Evolutionary conservation across 2,113 vertebrate genomes (phyloP).

Genomic region (Dipodomys ordii): DNA sequence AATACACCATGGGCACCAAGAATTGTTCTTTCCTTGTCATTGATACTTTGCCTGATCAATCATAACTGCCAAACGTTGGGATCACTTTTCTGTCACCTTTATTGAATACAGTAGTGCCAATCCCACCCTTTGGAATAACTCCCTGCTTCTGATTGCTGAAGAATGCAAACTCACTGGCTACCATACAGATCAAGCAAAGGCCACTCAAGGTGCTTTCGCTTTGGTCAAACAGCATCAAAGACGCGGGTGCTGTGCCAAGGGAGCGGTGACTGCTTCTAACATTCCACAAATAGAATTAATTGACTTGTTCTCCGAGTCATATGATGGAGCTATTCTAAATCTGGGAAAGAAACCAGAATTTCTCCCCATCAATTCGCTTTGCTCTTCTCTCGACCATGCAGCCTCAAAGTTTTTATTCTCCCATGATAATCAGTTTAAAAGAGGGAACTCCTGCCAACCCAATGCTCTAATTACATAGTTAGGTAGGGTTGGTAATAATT

Average conservation of each 20-base stretch:
- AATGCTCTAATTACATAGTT: slow-evolving; percentile 69
- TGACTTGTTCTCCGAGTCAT: slow-evolving; percentile 70
- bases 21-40: neutral
- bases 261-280: slow-evolving; percentile 52
- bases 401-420: slow-evolving; percentile 74
- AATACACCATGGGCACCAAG: neutral
- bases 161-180: neutral
- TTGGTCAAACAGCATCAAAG: slow-evolving; percentile 39
- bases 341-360: slow-evolving; percentile 77
- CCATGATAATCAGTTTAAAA: slow-evolving; percentile 69
- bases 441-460: slow-evolving; percentile 64
- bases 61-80: neutral
- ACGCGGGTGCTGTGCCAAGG: neutral
- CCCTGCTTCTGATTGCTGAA: neutral
- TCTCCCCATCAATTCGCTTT: slow-evolving; percentile 67
- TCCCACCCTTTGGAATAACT: neutral
- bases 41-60: neutral
- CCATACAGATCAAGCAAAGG: neutral
- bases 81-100: neutral
- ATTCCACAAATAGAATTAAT: slow-evolving; percentile 74
- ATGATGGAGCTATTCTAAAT: slow-evolving; percentile 71
- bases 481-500: slow-evolving; percentile 63
- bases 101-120: too few species aligned
- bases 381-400: slow-evolving; percentile 39
- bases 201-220: neutral